Evolutionary conservation across 2,797 vertebrate genomes (phyloP).

Genomic region (Darevskia mixta): DNA sequence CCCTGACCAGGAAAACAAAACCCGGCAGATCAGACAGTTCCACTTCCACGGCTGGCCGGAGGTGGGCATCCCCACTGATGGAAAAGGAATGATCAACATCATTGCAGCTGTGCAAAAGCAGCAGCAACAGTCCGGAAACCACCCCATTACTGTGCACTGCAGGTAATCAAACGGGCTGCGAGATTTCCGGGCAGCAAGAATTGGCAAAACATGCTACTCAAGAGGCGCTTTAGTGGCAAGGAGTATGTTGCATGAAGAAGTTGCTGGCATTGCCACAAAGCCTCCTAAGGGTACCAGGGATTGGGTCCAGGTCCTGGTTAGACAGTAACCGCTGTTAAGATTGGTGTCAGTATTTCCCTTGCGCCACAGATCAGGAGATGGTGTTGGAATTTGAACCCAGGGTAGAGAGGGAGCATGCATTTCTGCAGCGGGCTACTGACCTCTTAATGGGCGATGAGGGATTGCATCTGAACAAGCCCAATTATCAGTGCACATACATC

Average conservation of each 20-base stretch:
- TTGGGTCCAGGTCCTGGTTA: not conserved
- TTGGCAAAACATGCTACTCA: not conserved
- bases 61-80: slow-evolving; percentile 94
- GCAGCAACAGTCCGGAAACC: slow-evolving; percentile 98
- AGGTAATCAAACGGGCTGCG: slow-evolving; percentile 78
- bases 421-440: not conserved
- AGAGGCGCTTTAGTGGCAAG: too few relatives aligned
- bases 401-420: too few relatives aligned
- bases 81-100: slow-evolving; percentile 98
- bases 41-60: slow-evolving; percentile 99
- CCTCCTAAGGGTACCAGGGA: not conserved
- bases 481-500: not conserved
- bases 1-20: slow-evolving; percentile 92
- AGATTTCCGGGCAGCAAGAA: not conserved
- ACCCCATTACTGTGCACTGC: slow-evolving; percentile 98
- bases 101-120: slow-evolving; percentile 97
- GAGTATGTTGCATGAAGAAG: too few relatives aligned
- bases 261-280: not conserved
- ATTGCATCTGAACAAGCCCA: not conserved
- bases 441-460: not conserved
- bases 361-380: not conserved
- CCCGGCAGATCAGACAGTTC: slow-evolving; percentile 93
- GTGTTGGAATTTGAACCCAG: not conserved
- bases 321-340: not conserved
- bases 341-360: not conserved